Conservation (phyloP, 2,113 vertebrate genomes). For the Trochalopteron elliotii region DNA sequence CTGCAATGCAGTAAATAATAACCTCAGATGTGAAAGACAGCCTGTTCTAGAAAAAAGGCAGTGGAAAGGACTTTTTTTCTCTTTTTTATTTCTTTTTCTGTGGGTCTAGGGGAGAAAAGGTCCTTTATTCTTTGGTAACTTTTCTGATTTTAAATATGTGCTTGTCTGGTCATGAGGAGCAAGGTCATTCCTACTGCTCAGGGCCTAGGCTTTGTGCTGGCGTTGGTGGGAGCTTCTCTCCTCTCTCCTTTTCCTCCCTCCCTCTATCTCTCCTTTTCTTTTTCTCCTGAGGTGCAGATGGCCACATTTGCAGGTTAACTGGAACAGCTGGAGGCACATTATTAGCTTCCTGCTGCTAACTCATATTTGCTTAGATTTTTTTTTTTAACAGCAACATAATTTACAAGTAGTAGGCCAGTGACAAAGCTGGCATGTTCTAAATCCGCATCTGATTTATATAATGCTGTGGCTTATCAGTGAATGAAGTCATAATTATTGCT, state of each 20-base stretch:
- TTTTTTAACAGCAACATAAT: conserved; percentile 86
- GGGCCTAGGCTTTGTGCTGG: conserved; percentile 68
- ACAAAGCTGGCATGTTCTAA: conserved; percentile 81
- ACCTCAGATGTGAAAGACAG: conserved; percentile 46
- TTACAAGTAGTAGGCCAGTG: conserved; percentile 84
- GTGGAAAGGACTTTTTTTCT: not conserved
- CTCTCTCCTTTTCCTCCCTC: conserved; percentile 56
- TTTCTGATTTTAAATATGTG: conserved; percentile 24
- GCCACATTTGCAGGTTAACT: conserved; percentile 99
- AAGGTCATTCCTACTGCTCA: conserved; percentile 82
- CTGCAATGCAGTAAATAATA: conserved; percentile 64
- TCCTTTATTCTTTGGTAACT: conserved; percentile 48
- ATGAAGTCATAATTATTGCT: conserved; percentile 85
- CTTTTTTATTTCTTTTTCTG: not conserved
- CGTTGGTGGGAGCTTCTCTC: conserved; percentile 42
- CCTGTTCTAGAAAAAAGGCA: conserved; percentile 30
- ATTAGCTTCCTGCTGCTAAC: conserved; percentile 98
- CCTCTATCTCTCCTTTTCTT: conserved; percentile 73
- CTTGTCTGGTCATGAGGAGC: conserved; percentile 67
- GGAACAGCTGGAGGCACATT: conserved; percentile 99
- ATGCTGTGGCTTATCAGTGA: conserved; percentile 80
- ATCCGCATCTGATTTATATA: conserved; percentile 80
- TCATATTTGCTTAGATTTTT: conserved; percentile 93
- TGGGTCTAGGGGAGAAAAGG: conserved; percentile 15
- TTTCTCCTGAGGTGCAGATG: conserved; percentile 96